phyloP scores from a whole-genome alignment of 2,113 vertebrate species.

The Poicephalus meyeri region DNA sequence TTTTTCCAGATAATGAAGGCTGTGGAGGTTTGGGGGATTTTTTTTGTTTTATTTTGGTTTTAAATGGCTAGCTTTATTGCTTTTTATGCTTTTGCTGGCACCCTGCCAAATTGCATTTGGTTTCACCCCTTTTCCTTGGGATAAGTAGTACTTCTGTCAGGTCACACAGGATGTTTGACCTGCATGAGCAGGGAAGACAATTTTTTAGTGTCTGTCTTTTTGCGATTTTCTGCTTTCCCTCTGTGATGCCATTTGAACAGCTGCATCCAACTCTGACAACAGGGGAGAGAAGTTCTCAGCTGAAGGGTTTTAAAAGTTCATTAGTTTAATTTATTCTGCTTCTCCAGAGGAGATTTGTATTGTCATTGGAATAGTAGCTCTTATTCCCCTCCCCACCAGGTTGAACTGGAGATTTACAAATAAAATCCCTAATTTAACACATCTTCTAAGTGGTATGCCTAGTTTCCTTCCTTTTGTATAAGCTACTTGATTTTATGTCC shows the following conservation, averaged over 20 bases:
- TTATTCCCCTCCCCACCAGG: not conserved
- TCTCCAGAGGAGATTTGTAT: conserved; percentile 1
- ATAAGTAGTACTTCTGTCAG: not conserved
- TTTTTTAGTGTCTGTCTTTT: not conserved
- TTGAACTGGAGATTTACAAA: not conserved
- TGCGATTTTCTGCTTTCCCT: not conserved
- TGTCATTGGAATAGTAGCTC: not conserved
- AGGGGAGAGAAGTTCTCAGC: conserved; percentile 7
- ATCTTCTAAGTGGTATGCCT: not conserved
- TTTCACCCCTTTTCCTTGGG: not conserved
- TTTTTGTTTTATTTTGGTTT: not conserved
- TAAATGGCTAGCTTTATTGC: not conserved
- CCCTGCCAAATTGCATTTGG: not conserved
- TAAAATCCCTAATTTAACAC: not conserved
- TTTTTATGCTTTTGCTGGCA: not conserved
- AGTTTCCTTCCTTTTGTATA: not conserved
- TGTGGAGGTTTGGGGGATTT: not conserved
- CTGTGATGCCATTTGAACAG: conserved; percentile 17
- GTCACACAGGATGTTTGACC: not conserved
- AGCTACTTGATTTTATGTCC: not conserved
- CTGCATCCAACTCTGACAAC: not conserved
- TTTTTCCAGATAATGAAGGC: not conserved
- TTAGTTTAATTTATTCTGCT: conserved; percentile 40
- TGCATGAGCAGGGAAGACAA: not conserved
- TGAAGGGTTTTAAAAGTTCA: conserved; percentile 25